Evolutionary conservation across 2,888 invertebrate species (phyloP).

Genomic region (Fissipunctia ypsillon): DNA sequence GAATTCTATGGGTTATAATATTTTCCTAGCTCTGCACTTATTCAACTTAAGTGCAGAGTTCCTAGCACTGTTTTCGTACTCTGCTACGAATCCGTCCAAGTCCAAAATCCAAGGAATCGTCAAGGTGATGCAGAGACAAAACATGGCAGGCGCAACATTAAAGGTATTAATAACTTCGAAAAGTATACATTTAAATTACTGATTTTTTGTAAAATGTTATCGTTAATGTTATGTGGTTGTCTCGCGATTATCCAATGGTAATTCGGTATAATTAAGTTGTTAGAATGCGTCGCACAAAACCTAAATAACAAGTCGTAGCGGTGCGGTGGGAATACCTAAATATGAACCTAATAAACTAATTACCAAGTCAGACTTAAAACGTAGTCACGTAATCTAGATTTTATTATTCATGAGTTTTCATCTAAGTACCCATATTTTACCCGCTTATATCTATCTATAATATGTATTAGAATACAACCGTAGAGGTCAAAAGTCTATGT

Average conservation of each 20-base stretch:
- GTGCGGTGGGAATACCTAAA: slow-evolving; percentile 4
- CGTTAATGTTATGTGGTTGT: not conserved
- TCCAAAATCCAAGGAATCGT: not conserved
- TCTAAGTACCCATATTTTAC: not conserved
- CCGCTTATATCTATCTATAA: not conserved
- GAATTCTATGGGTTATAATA: not conserved
- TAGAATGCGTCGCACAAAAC: slow-evolving; percentile 6
- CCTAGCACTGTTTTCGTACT: not conserved
- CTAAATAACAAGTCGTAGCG: not conserved
- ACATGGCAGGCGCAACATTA: too few species aligned
- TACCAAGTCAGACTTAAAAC: slow-evolving; percentile 18
- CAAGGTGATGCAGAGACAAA: not conserved
- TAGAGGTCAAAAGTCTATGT: too few species aligned
- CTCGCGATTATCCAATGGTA: not conserved
- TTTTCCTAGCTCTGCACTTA: not conserved
- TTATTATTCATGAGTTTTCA: slow-evolving; percentile 34
- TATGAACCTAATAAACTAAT: slow-evolving; percentile 28
- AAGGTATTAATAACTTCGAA: not conserved
- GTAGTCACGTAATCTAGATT: slow-evolving; percentile 45
- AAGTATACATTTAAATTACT: not conserved
- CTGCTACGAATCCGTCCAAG: slow-evolving; percentile 1
- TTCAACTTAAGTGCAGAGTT: too few species aligned
- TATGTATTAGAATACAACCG: too few species aligned
- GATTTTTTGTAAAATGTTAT: not conserved
- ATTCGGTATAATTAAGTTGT: slow-evolving; percentile 29